A percentile compares a stretch with the other conserved stretches of the same genome.
phyloP scores from a whole-genome alignment of 2,113 vertebrate genomes.

The Daboia siamensis region DNA sequence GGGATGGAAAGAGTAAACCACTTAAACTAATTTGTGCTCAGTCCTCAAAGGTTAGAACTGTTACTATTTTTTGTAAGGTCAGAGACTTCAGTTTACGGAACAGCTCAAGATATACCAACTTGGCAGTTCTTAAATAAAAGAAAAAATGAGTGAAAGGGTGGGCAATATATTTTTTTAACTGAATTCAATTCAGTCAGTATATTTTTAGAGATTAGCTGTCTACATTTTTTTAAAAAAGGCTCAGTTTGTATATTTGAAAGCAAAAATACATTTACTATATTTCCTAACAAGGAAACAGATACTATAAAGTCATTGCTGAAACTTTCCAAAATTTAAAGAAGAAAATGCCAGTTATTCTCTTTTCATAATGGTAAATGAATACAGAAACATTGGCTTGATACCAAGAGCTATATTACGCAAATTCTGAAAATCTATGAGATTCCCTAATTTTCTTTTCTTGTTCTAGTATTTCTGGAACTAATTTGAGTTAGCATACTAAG shows the following conservation, averaged over 20 bases:
- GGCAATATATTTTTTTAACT: background rate
- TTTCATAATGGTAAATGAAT: background rate
- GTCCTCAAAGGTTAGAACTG: background rate
- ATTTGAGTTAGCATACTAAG: background rate
- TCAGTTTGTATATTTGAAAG: background rate
- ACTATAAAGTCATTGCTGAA: background rate
- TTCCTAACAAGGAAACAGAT: background rate
- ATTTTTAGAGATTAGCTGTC: background rate
- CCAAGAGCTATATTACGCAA: background rate
- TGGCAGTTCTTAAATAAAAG: background rate
- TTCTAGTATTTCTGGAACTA: background rate
- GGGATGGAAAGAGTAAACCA: background rate
- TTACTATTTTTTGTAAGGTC: background rate
- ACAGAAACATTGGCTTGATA: background rate
- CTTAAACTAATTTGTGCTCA: background rate
- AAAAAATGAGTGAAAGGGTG: background rate
- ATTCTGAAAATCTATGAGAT: background rate
- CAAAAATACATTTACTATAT: background rate
- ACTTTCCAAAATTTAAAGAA: background rate
- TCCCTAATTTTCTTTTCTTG: background rate
- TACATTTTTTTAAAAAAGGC: background rate
- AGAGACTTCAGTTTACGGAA: background rate
- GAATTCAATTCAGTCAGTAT: background rate
- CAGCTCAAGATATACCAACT: background rate
- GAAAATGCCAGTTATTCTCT: too few relatives aligned